These are phyloP conservation scores for Phyllostomus hastatus DNA, from an alignment of 2,113 vertebrate genomes.

Conservation along the genomic window DNA sequence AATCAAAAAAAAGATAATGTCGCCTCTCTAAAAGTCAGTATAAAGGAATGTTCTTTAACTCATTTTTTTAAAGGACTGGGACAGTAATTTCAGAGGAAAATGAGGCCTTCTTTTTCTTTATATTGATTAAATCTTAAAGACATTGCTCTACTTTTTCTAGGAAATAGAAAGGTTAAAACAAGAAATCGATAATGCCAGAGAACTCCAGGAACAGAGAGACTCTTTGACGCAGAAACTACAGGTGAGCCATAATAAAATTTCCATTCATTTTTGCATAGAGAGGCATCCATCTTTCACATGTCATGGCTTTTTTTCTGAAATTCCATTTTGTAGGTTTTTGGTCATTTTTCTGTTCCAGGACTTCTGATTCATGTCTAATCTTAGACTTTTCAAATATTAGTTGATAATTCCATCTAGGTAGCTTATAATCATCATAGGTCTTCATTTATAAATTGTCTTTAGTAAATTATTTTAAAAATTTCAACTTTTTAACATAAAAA, in stretches of 20 bases:
- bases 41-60: neutral
- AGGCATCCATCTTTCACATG: neutral
- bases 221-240: constrained; percentile 94
- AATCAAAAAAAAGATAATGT: neutral
- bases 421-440: neutral
- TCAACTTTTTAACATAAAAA: neutral
- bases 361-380: neutral
- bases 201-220: constrained; percentile 96
- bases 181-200: constrained; percentile 96
- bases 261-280: neutral
- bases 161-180: constrained; percentile 98
- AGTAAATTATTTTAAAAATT: constrained; percentile 28
- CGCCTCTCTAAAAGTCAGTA: neutral
- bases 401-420: neutral
- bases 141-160: constrained; percentile 78
- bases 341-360: constrained; percentile 17
- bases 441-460: constrained; percentile 19
- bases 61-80: neutral
- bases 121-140: constrained; percentile 40
- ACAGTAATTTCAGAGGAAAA: constrained; percentile 21
- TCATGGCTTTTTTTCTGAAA: neutral
- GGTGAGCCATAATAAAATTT: constrained; percentile 78
- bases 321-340: neutral
- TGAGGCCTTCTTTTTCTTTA: neutral
- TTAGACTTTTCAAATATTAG: constrained; percentile 26